phyloP scores from a whole-genome alignment of 1,140 invertebrate species.

The Sminthurides bifidus region DNA sequence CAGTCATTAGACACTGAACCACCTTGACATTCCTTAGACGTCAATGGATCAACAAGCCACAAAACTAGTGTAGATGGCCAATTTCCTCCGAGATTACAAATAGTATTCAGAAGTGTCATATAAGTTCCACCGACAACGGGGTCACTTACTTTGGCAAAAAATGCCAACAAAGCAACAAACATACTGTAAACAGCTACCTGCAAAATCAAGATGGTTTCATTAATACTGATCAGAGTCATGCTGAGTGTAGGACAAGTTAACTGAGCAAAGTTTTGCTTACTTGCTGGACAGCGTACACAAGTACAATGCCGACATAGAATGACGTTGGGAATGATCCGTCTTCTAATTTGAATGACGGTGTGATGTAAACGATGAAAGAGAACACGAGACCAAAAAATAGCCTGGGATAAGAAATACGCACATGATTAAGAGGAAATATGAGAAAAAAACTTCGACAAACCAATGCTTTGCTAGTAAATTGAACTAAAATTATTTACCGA shows the following conservation, averaged over 20 bases:
- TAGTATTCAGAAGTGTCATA: conserved; percentile 96
- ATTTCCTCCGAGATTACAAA: conserved; percentile 91
- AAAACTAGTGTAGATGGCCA: conserved; percentile 89
- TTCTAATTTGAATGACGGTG: conserved; percentile 52
- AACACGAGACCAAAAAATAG: conserved; percentile 72
- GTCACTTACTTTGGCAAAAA: conserved; percentile 78
- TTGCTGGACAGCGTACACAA: conserved; percentile 80
- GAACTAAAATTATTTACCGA: conserved; percentile 41
- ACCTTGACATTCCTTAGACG: conserved; percentile 55
- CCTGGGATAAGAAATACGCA: conserved; percentile 18
- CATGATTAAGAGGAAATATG: conserved; percentile 8
- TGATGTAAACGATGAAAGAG: conserved; percentile 69
- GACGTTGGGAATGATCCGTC: conserved; percentile 56
- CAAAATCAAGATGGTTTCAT: conserved; percentile 19
- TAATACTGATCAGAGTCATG: conserved; percentile 2
- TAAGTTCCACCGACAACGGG: conserved; percentile 93
- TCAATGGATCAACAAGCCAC: conserved; percentile 82
- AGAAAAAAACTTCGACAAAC: neutral
- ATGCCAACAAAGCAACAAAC: conserved; percentile 72
- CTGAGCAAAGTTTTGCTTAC: conserved; percentile 41
- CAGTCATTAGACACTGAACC: conserved; percentile 27
- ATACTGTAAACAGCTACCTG: conserved; percentile 58
- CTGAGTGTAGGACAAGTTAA: neutral
- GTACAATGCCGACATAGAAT: conserved; percentile 68
- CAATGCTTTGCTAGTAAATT: neutral